Evolutionary conservation across 2,797 vertebrate species (phyloP), one percentile per base, ranked within the genome.

Genomic region (Eurystomus glaucurus): DNA sequence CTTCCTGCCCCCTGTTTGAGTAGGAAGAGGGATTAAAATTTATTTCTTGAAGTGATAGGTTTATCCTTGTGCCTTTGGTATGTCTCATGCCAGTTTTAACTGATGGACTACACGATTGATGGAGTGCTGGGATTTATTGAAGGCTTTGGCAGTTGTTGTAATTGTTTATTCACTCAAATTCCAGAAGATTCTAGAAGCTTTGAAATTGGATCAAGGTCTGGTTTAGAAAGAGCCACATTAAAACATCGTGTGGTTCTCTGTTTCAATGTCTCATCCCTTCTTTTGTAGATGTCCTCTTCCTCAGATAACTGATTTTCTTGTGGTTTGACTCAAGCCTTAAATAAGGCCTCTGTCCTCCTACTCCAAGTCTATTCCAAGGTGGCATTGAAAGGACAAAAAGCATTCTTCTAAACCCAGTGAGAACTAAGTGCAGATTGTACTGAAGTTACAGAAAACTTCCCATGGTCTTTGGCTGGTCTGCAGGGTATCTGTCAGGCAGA

Each of bases 101-200:
- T 55, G 31, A 62, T 2, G 1, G 52, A 9, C 76, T 58, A 19
- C 10, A 1, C 28, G 0, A 48, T 31, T 68, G 88, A 88, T 71
- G 58, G 70, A 92, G 50, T 33, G 28, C 58, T 81, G 37, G 83
- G 70, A 83, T 86, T 78, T 96, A 69, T 18, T 58, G 87, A 64
- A 92, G 76, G 45, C 54, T 91, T 54, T 76, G 61, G 46, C 69
- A 50, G 26, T 45, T 75, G 48, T 45, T 85, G 41, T 66, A 94
- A 61, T 74, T 83, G 82, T 95, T 95, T 91, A 54, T 91, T 90
- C 58, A 37, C 65, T 93, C 10, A 26, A 78, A 93, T 90, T 96
- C 54, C 58, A 69, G 76, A 80, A 51, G 23, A 81, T n/a, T 71
- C 71, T 39, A 77, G 55, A 84, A 86, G 62, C 15, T 78, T 85